A percentile compares a stretch with the other conserved stretches of the same genome.
These are phyloP conservation scores for Nasonia longicornis DNA, from an alignment of 1,140 invertebrate species.

Conservation along the genomic window DNA sequence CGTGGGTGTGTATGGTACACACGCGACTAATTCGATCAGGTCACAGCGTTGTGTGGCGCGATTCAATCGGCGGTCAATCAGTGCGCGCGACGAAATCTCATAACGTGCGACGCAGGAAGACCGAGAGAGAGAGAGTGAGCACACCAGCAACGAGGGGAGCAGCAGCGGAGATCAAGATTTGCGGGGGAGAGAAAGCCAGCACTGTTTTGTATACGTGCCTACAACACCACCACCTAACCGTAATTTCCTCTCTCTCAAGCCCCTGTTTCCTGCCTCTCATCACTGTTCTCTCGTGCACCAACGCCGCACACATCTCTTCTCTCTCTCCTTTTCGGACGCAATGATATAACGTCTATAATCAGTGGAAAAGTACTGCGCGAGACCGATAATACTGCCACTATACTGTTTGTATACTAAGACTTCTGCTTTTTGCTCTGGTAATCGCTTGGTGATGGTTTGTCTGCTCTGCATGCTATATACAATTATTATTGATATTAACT, in stretches of 20 bases:
- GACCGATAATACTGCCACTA: background rate
- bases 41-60: background rate
- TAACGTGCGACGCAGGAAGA: background rate
- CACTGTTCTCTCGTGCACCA: background rate
- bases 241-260: background rate
- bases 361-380: background rate
- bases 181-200: background rate
- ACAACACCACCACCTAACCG: background rate
- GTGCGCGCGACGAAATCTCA: background rate
- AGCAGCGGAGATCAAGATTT: background rate
- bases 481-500: conserved; percentile 11
- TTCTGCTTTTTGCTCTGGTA: conserved; percentile 70
- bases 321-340: background rate
- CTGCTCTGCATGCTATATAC: conserved; percentile 54
- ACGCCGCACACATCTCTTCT: background rate
- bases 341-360: background rate
- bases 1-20: background rate
- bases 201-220: background rate
- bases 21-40: background rate
- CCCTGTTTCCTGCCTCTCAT: background rate
- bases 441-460: conserved; percentile 60
- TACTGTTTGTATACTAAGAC: conserved; percentile 47
- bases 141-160: background rate
- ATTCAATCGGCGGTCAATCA: background rate
- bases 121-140: background rate